Percentiles rank a stretch among this genome's conserved stretches.
phyloP scores from a whole-genome alignment of 2,888 invertebrate genomes.

The Watsonalla cultraria region DNA sequence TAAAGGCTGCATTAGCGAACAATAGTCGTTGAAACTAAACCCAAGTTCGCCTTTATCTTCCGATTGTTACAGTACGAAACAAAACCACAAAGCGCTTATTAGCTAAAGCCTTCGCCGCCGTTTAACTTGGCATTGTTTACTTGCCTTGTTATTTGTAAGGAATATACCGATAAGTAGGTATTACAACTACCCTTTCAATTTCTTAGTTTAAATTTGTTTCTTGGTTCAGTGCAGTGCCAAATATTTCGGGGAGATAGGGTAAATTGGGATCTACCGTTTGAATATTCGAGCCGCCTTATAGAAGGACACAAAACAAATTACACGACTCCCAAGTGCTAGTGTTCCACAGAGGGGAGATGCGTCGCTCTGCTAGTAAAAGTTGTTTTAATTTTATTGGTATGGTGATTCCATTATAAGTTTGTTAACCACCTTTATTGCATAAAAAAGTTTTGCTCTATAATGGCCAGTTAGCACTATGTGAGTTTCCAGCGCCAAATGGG shows the following conservation, averaged over 20 bases:
- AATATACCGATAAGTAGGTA: not conserved
- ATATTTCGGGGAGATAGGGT: no score
- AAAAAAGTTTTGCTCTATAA: no score
- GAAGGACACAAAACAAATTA: no score
- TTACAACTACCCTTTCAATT: not conserved
- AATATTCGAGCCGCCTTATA: no score
- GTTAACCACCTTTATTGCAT: no score
- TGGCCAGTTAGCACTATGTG: not conserved
- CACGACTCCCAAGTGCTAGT: no score
- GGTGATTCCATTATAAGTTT: no score
- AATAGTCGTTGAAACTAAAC: constrained; percentile 24
- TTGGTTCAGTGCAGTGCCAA: not conserved
- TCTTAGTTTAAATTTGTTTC: not conserved
- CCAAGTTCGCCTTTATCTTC: constrained; percentile 31
- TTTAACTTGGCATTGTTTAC: constrained; percentile 17
- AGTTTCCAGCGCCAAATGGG: not conserved
- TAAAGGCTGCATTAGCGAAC: constrained; percentile 28
- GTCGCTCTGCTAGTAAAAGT: no score
- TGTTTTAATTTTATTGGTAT: no score
- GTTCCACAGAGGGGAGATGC: no score
- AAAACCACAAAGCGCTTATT: constrained; percentile 32
- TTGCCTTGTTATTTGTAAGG: constrained; percentile 8
- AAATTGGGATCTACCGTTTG: no score
- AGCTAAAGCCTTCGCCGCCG: constrained; percentile 24
- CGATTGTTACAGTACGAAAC: constrained; percentile 25